Conservation (phyloP, 2,888 invertebrate species). For the Gandaritis pyraliata region DNA sequence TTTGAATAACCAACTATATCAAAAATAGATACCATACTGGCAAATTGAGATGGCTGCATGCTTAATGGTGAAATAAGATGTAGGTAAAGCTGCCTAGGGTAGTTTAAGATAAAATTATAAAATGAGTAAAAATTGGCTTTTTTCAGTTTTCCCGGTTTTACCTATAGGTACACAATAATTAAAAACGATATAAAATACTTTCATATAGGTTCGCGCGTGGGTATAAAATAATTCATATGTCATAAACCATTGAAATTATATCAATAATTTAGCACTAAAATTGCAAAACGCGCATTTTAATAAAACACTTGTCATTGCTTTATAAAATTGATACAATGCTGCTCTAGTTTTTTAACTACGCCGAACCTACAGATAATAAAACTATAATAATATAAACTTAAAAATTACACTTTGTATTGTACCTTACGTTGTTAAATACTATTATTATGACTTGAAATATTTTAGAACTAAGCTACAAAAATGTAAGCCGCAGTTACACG, state of each 20-base stretch:
- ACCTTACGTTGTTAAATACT: slow-evolving; percentile 80
- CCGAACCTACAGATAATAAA: neutral
- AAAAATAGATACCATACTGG: slow-evolving; percentile 39
- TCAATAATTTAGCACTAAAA: neutral
- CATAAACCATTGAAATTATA: too few relatives aligned
- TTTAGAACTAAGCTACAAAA: slow-evolving; percentile 58
- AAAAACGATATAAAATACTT: too few relatives aligned
- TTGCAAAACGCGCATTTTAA: slow-evolving; percentile 4
- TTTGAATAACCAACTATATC: slow-evolving; percentile 35
- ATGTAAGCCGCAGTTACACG: slow-evolving; percentile 68
- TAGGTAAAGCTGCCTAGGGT: slow-evolving; percentile 9
- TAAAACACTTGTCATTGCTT: slow-evolving; percentile 15
- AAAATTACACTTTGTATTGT: slow-evolving; percentile 49
- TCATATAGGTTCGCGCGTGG: too few relatives aligned
- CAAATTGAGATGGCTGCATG: slow-evolving; percentile 24
- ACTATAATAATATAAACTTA: slow-evolving; percentile 13
- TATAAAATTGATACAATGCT: slow-evolving; percentile 11
- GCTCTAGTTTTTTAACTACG: neutral
- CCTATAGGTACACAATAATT: neutral
- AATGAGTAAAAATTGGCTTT: neutral
- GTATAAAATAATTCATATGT: too few relatives aligned
- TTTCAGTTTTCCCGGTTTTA: neutral
- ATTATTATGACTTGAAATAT: slow-evolving; percentile 83
- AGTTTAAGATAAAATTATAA: neutral
- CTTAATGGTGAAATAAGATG: slow-evolving; percentile 6